Percentiles rank a stretch among this genome's conserved stretches.
Evolutionary conservation across 2,888 invertebrate species (phyloP).

Genomic region (Latrodectus elegans): DNA sequence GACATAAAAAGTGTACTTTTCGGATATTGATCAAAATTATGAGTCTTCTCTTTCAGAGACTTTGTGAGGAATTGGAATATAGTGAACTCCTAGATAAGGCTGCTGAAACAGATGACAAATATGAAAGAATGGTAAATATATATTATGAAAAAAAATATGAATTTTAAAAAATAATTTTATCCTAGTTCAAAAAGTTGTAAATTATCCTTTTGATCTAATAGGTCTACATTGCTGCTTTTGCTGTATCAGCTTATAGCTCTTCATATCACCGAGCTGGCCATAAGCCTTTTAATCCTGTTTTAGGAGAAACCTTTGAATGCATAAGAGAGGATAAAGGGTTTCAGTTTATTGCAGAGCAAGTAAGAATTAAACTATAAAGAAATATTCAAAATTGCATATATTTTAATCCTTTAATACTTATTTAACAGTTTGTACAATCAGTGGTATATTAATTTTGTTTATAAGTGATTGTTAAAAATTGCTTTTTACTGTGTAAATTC

Average conservation of each 20-base stretch:
- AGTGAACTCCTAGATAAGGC: slow-evolving; percentile 86
- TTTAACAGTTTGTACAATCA: no score
- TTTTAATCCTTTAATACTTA: no score
- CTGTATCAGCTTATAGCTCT: slow-evolving; percentile 86
- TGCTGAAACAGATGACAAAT: slow-evolving; percentile 80
- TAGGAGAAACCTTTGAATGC: slow-evolving; percentile 89
- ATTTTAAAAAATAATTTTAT: no score
- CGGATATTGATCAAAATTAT: no score
- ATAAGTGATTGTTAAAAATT: no score
- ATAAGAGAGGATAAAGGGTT: slow-evolving; percentile 86
- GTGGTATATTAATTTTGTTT: no score
- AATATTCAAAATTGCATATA: no score
- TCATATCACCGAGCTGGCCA: slow-evolving; percentile 84
- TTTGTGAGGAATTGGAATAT: slow-evolving; percentile 90
- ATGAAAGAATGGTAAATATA: slow-evolving; percentile 82
- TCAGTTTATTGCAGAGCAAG: slow-evolving; percentile 86
- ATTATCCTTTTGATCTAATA: slow-evolving; percentile 60
- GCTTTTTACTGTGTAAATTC: no score
- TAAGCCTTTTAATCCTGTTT: slow-evolving; percentile 89
- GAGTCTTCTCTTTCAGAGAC: slow-evolving; percentile 77
- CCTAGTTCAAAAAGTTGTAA: no score
- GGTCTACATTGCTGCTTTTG: slow-evolving; percentile 84
- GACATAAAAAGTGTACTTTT: no score
- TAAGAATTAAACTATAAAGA: slow-evolving; percentile 72
- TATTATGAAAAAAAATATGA: background rate